Percentiles rank a stretch among this genome's conserved stretches.
These are phyloP conservation scores for Cygnus atratus DNA, from an alignment of 2,113 vertebrate species.

Conservation along the genomic window DNA sequence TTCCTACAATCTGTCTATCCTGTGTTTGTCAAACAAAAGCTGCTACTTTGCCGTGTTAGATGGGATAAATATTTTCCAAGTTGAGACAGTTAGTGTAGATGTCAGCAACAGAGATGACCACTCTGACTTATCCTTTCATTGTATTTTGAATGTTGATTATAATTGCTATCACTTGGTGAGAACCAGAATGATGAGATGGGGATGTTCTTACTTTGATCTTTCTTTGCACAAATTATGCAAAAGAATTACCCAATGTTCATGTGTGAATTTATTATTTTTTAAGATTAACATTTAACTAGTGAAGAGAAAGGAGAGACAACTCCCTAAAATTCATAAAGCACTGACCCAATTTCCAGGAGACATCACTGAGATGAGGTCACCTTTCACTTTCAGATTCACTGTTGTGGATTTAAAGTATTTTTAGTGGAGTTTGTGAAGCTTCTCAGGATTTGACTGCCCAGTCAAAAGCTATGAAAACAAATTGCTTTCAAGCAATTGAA, in stretches of 20 bases:
- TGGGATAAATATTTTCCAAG: neutral
- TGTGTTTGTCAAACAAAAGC: neutral
- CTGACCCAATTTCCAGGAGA: neutral
- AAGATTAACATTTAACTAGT: neutral
- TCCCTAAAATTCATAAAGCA: neutral
- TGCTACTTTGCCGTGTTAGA: neutral
- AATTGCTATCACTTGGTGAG: neutral
- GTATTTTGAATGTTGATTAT: neutral
- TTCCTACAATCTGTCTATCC: neutral
- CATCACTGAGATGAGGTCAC: neutral
- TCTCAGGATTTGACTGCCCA: neutral
- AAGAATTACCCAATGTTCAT: neutral
- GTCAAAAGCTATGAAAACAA: conserved; percentile 12
- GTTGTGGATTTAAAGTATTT: neutral
- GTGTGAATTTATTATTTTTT: neutral
- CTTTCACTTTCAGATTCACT: neutral
- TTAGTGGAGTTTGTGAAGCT: neutral
- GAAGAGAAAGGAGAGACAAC: rapidly evolving
- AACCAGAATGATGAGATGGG: neutral
- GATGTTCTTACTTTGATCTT: neutral
- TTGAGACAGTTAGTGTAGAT: neutral
- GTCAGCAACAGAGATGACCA: neutral
- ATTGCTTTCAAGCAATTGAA: conserved; percentile 8
- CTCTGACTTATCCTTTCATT: neutral
- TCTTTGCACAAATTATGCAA: neutral